phyloP scores from a whole-genome alignment of 2,888 invertebrate species.

The Danaus chrysippus region DNA sequence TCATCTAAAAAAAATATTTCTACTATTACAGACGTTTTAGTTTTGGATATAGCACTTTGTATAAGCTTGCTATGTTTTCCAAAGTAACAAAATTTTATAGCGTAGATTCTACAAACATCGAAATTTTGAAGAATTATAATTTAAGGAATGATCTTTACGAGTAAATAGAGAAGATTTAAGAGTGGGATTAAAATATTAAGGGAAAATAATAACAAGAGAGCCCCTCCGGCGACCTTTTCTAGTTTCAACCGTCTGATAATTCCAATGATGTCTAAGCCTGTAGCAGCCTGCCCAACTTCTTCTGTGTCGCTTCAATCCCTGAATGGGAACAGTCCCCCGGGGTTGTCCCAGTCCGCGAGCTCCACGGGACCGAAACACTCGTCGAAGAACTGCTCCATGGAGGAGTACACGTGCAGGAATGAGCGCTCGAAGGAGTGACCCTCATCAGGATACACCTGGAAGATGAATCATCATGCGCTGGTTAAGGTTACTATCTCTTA shows the following conservation, averaged over 20 bases:
- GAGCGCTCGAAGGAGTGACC: slow-evolving; percentile 87
- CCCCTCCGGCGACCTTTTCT: neutral
- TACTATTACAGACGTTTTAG: no score
- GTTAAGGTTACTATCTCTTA: neutral
- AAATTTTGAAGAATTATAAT: neutral
- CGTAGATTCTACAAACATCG: slow-evolving; percentile 1
- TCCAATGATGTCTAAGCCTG: no score
- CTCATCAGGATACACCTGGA: slow-evolving; percentile 92
- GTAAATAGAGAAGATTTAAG: neutral
- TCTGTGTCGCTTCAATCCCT: slow-evolving; percentile 45
- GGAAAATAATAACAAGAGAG: neutral
- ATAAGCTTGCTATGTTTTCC: neutral
- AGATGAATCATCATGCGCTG: slow-evolving; percentile 6
- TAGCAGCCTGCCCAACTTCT: no score
- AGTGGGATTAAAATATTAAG: slow-evolving; percentile 1
- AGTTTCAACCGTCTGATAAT: neutral
- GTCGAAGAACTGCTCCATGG: slow-evolving; percentile 92
- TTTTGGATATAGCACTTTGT: neutral
- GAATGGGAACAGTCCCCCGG: slow-evolving; percentile 77
- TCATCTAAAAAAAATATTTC: no score
- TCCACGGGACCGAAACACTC: slow-evolving; percentile 88
- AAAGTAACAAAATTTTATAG: neutral
- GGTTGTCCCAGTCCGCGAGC: slow-evolving; percentile 84
- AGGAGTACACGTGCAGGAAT: slow-evolving; percentile 87
- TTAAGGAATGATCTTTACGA: neutral